These are phyloP conservation scores for Pecten maximus DNA, from an alignment of 2,888 invertebrate species.

Conservation along the genomic window DNA sequence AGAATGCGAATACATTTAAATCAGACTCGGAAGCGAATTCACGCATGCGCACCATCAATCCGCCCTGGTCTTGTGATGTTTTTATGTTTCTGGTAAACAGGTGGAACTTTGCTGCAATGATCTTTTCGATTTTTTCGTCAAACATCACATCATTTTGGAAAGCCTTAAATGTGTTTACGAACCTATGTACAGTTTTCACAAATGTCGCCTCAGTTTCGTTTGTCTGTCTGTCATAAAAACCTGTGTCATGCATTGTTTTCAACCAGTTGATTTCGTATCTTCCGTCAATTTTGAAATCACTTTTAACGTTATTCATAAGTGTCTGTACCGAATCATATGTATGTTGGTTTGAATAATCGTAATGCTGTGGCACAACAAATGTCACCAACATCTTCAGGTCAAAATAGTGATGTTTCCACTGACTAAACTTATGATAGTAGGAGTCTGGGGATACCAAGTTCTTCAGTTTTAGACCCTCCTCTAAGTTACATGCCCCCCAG, in stretches of 20 bases:
- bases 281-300: conserved; percentile 26
- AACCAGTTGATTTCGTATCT: conserved; percentile 51
- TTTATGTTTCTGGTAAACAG: conserved; percentile 94
- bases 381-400: conserved; percentile 60
- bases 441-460: conserved; percentile 68
- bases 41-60: conserved; percentile 68
- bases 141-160: conserved; percentile 67
- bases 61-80: conserved; percentile 85
- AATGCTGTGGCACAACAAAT: conserved; percentile 58
- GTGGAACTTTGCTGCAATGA: conserved; percentile 92
- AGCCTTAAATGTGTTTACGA: conserved; percentile 43
- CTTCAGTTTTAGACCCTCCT: conserved; percentile 67
- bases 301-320: conserved; percentile 23
- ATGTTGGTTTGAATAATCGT: conserved; percentile 53
- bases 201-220: conserved; percentile 47
- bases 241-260: conserved; percentile 37
- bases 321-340: background rate
- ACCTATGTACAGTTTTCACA: conserved; percentile 37
- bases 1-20: conserved; percentile 66
- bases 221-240: conserved; percentile 11
- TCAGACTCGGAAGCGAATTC: conserved; percentile 62
- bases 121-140: conserved; percentile 82
- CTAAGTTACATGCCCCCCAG: conserved; percentile 66
- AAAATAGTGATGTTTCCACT: conserved; percentile 58
- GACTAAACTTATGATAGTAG: conserved; percentile 63